phyloP scores from a whole-genome alignment of 1,140 invertebrate genomes.

The Drosophila cardini region DNA sequence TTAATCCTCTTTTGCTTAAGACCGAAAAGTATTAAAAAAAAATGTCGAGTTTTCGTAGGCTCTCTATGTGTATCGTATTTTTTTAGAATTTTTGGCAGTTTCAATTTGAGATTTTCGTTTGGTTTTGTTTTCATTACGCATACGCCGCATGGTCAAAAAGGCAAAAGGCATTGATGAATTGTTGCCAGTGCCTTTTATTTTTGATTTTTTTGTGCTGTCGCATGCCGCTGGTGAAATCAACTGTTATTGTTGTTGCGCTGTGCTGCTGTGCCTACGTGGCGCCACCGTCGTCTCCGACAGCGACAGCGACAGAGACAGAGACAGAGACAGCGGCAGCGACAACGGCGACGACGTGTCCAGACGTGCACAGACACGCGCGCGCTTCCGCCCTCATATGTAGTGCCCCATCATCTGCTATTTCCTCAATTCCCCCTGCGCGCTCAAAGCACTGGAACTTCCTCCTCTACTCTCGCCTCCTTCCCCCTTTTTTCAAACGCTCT shows the following conservation, averaged over 20 bases:
- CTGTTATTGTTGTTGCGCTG: slow-evolving; percentile 53
- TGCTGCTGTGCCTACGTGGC: slow-evolving; percentile 53
- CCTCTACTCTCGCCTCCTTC: background rate
- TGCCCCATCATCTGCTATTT: slow-evolving; percentile 8
- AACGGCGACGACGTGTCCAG: slow-evolving; percentile 62
- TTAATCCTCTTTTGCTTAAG: too few relatives aligned
- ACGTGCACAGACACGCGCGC: slow-evolving; percentile 64
- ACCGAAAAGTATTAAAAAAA: background rate
- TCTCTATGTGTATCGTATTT: background rate
- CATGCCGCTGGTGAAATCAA: slow-evolving; percentile 55
- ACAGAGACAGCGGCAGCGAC: slow-evolving; percentile 2
- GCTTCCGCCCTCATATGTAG: slow-evolving; percentile 22
- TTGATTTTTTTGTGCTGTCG: background rate
- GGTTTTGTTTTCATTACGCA: slow-evolving; percentile 66
- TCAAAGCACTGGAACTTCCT: background rate
- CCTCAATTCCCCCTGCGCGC: background rate
- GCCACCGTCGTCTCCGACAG: slow-evolving; percentile 49
- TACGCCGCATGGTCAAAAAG: slow-evolving; percentile 59
- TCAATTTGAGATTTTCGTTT: slow-evolving; percentile 1
- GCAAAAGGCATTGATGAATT: slow-evolving; percentile 72
- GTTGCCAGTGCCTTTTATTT: slow-evolving; percentile 51
- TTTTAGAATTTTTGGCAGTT: background rate
- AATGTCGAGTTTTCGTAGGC: background rate
- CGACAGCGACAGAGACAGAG: slow-evolving; percentile 8
- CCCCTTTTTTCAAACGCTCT: background rate